phyloP scores from a whole-genome alignment of 1,140 invertebrate genomes.

The Eufriesea mexicana region DNA sequence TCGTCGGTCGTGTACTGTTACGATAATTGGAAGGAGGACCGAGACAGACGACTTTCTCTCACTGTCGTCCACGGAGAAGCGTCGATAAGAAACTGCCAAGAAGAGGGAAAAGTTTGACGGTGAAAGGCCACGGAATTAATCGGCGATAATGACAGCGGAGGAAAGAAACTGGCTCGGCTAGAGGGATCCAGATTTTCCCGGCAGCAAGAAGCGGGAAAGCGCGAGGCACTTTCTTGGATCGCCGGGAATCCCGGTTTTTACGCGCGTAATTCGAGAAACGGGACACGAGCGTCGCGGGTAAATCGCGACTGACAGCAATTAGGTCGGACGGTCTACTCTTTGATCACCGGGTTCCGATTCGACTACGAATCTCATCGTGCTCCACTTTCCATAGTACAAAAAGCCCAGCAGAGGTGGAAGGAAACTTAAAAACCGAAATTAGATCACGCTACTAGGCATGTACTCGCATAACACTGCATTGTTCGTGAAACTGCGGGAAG shows the following conservation, averaged over 20 bases:
- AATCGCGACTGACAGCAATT: not conserved
- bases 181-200: slow-evolving; percentile 33
- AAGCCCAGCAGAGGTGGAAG: no score
- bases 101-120: slow-evolving; percentile 29
- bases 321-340: fast-evolving
- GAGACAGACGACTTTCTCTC: slow-evolving; percentile 24
- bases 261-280: not conserved
- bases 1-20: not conserved
- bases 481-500: no score
- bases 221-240: slow-evolving; percentile 15
- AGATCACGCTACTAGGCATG: no score
- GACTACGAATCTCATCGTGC: not conserved
- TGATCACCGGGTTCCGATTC: fast-evolving
- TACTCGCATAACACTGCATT: no score
- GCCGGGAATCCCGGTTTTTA: not conserved
- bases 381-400: not conserved
- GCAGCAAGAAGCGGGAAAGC: slow-evolving; percentile 29
- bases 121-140: slow-evolving; percentile 43
- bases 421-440: no score
- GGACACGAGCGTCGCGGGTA: not conserved
- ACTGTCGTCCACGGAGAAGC: not conserved
- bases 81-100: slow-evolving; percentile 11
- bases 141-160: slow-evolving; percentile 31
- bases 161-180: slow-evolving; percentile 9
- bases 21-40: slow-evolving; percentile 27